Evolutionary conservation across 2,888 invertebrate genomes (phyloP).

Genomic region (Eupithecia abbreviata): DNA sequence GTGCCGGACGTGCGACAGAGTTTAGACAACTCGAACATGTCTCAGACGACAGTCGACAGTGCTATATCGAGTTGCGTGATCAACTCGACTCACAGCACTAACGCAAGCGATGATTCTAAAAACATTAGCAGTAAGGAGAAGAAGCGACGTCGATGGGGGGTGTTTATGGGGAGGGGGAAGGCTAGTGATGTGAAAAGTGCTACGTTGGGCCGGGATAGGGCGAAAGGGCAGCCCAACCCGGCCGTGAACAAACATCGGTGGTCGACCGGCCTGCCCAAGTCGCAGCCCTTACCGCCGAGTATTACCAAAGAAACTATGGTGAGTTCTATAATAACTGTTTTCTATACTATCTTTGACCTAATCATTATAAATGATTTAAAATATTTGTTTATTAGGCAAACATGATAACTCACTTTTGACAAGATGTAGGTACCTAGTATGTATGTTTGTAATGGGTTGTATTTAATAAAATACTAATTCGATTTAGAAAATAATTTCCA

Average conservation of each 20-base stretch:
- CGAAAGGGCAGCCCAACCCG: conserved; percentile 59
- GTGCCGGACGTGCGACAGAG: conserved; percentile 52
- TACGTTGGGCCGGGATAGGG: conserved; percentile 87
- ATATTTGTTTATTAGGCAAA: not conserved
- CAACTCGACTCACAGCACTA: conserved; percentile 67
- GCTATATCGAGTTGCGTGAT: conserved; percentile 62
- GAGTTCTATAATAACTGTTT: conserved; percentile 49
- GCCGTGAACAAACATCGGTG: conserved; percentile 85
- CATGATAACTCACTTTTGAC: too few species aligned
- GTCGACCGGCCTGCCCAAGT: conserved; percentile 88
- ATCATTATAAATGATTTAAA: not conserved
- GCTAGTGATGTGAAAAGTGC: conserved; percentile 85
- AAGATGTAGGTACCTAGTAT: too few species aligned
- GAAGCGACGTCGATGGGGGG: conserved; percentile 87
- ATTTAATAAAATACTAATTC: not conserved
- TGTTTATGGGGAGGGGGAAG: conserved; percentile 87
- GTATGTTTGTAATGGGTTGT: not conserved
- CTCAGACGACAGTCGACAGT: conserved; percentile 56
- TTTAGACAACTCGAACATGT: conserved; percentile 42
- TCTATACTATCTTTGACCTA: too few species aligned
- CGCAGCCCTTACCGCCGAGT: conserved; percentile 88
- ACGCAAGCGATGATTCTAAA: conserved; percentile 51
- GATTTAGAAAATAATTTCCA: not conserved
- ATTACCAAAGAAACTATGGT: conserved; percentile 93
- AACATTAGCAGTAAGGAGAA: conserved; percentile 82